Evolutionary conservation across 2,888 invertebrate genomes (phyloP).

Genomic region (Crocallis elinguaria): DNA sequence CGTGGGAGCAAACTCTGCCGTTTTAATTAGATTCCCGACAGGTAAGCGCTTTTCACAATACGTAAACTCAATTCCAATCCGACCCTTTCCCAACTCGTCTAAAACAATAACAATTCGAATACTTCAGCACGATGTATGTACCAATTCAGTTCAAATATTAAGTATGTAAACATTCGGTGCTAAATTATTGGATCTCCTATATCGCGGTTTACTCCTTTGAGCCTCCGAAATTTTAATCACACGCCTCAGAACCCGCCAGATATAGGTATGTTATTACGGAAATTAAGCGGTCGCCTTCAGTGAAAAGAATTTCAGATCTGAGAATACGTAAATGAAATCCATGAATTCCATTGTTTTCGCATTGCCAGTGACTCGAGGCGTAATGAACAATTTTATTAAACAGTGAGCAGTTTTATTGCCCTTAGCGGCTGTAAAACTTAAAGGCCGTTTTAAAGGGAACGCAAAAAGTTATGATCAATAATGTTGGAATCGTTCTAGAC

Average conservation of each 20-base stretch:
- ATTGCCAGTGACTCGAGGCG: conserved; percentile 6
- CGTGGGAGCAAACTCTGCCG: conserved; percentile 58
- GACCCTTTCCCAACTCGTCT: neutral
- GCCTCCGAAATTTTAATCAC: conserved; percentile 1
- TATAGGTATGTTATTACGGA: neutral
- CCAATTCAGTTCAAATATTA: neutral
- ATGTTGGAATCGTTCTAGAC: conserved; percentile 1
- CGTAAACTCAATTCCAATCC: conserved; percentile 1
- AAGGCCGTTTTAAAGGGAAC: no score
- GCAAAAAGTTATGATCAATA: no score
- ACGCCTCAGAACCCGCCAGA: neutral
- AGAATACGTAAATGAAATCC: neutral
- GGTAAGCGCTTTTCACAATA: conserved; percentile 43
- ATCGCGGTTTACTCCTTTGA: conserved; percentile 2
- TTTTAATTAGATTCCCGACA: conserved; percentile 53
- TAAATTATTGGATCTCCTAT: neutral
- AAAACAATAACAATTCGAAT: neutral
- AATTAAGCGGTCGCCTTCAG: neutral
- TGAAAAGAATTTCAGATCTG: neutral
- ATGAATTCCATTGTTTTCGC: conserved; percentile 1
- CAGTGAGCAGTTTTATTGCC: conserved; percentile 21
- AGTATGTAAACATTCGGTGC: no score
- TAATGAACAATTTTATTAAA: conserved; percentile 19
- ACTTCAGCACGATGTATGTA: neutral
- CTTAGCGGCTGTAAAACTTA: conserved; percentile 20